Evolutionary conservation across 2,113 vertebrate species (phyloP), one percentile per base, ranked within the genome.

Genomic region (Muntiacus muntjak): DNA sequence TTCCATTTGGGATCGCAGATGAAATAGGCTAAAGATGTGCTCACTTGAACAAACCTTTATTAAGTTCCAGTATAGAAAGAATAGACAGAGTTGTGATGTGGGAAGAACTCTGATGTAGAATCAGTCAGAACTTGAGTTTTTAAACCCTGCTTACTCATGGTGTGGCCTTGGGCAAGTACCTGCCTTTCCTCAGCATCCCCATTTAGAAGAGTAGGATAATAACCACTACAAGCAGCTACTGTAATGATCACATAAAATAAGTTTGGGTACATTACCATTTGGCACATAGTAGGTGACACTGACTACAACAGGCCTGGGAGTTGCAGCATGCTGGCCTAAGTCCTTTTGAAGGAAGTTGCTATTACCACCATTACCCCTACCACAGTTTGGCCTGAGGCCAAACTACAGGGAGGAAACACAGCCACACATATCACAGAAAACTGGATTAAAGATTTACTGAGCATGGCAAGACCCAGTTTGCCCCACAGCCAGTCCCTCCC

Each of bases 1-100:
- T 96, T 91, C 54, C 82, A 79, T 57, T 88, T 97, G 74, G 45
- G 40, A 79, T 79, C 47, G 74, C 88, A 96, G n/a, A 94, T 62
- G 58, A 55, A 82, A 54, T 9, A 91, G 40, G 55, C 33, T 94
- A 74, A 97, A 91, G 62, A 11, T 84, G 2, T 74, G 47, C 45
- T 96, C 79, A 50, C 52, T 50, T 95, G 74, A 96, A 79, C 21
- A 62, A 87, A 28, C 6, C 45, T 89, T 97, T 91, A 89, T 79
- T 87, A 87, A 84, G 21, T 89, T 90, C 45, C 81, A 92, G 13
- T 60, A 82, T 71, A 74, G n/a, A 85, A 95, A 92, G 7, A 64
- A 33, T 26, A 74, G 50, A 33, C 19, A 33, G 30, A 94, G 15
- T 33, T 43, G 74, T 92, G 54, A 64, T 26, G 21, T 45, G 45